Evolutionary conservation across 2,113 vertebrate species (phyloP), one percentile per base, ranked within the genome.

Genomic region (Coregonus clupeaformis): DNA sequence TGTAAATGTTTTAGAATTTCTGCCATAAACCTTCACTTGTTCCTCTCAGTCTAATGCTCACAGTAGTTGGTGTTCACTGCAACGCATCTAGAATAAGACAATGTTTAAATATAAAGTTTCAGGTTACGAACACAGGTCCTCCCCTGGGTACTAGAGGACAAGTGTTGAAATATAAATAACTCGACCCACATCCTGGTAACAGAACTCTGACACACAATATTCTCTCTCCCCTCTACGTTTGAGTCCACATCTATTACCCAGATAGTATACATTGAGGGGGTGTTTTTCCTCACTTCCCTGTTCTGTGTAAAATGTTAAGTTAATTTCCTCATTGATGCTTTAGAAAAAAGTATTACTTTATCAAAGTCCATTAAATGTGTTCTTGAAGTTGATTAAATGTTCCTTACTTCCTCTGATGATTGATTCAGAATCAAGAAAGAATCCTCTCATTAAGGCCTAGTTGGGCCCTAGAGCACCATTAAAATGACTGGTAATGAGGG

Each of bases 131-230:
- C 76, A 71, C 84, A 5, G 73, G 73, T 80, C 80, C 80, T 85
- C 85, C 71, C 80, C 76, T 36, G 62, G 80, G 79, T 79, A 71
- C 75, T 0, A 72, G 74, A 86, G 84, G 86, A 87, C 77, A 42
- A 79, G 85, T 82, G 89, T 84, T 93, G 86, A 91, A 93, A 92
- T 92, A 93, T 92, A 92, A 91, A 93, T 93, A 93, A 91, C 89
- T 82, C 83, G 88, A 86, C 89, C 90, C 88, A 92, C 89, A 91
- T 93, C 91, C 91, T 91, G 82, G 91, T 90, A 92, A 92, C 89
- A 83, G 84, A 91, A 91, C 60, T 84, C 88, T 77, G 87, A 87
- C 86, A 87, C 72, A 60, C 80, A 84, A 86, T 84, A 82, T 74
- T 83, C 86, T 84, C 76, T 82, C 73, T 80, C 57, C 72, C 57